Base-by-base conservation (phyloP, 2,113 vertebrate species). In the Lepus timidus region DNA sequence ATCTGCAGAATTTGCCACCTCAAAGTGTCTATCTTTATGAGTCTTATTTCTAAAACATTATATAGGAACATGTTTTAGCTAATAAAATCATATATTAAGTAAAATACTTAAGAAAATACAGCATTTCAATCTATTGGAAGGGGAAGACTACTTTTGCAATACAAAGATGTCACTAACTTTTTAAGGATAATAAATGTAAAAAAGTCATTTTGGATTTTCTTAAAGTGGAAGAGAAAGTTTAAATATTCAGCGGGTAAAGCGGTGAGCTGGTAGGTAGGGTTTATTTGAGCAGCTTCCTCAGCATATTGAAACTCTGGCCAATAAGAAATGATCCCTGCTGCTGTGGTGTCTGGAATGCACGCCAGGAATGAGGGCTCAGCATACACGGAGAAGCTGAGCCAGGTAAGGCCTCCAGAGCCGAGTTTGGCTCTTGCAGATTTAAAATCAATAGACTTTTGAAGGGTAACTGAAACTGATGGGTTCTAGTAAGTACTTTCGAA, bases 11-110 rank as follows among this genome's bases (percentile, higher is more conserved):
- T n/a, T 44, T 55, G 36, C 20, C 25, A 51, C 58, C 17, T 16
- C 49, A 49, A 58, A 65, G 1, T 76, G 12, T 31, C 49, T 87
- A 65, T 16, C 55, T 76, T 76, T 68, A 52, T 16, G 33, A 83
- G 36, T 55, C 25, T 61, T 82, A 29, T 61, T 83, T 87, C 64
- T 71, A 31, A 55, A 90, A 78, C 58, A 49, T 58, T 1, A 55
- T 23, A 13, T 14, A 44, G 27, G 12, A 86, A 84, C 6, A 36
- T 19, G 52, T 81, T 88, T 91, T 85, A 20, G 51, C 44, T 84
- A 84, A 89, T 61, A 79, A 84, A 95, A 93, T 55, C 2, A 62
- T 36, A 36, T 62, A 36, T 92, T 85, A n/a, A 81, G 61, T 65
- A 19, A 11, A n/a, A 52, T 67, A 23, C 4, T 68, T 85, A 92